Evolutionary conservation across 2,797 vertebrate genomes (phyloP), one percentile per base, ranked within the genome.

Genomic region (Anabas testudineus): DNA sequence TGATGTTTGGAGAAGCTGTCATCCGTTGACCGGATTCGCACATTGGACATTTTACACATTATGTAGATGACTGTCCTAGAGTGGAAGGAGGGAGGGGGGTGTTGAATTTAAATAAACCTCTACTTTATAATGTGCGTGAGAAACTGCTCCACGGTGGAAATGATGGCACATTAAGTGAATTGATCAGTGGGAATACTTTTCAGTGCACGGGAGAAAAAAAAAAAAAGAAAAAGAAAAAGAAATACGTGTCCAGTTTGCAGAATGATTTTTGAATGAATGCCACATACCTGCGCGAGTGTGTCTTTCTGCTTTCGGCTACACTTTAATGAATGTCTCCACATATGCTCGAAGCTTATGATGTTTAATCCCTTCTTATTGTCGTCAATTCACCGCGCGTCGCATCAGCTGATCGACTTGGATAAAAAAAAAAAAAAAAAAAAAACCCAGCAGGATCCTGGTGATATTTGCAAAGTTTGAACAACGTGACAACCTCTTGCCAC

Each of bases 401-500:
- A 13, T 36, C 34, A 62, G 48, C 64, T 74, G 69, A 49, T 49
- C 21, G 76, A 83, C 60, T 86, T 74, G 60, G 42, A 39, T 42
- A 53, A 65, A 78, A n/a, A n/a, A n/a, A n/a, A n/a, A n/a, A n/a
- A n/a, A n/a, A n/a, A n/a, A n/a, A n/a, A n/a, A n/a, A n/a, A n/a
- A n/a, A n/a, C n/a, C n/a, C n/a, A n/a, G n/a, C n/a, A n/a, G 54
- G 67, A 81, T 81, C 56, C 49, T 51, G 70, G n/a, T 34, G 45
- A 71, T 70, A 77, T 71, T 63, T 72, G 65, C 41, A 85, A 92
- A 92, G 88, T 93, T 93, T 88, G 26, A 43, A 62, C 72, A 45
- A 67, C 77, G 39, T 71, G 78, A 65, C 42, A 82, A 22, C 26
- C 53, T 5, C 18, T 24, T 32, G 65, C 65, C 64, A 74, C 59